Evolutionary conservation across 1,140 invertebrate genomes (phyloP).

Genomic region (Eriocheir sinensis): DNA sequence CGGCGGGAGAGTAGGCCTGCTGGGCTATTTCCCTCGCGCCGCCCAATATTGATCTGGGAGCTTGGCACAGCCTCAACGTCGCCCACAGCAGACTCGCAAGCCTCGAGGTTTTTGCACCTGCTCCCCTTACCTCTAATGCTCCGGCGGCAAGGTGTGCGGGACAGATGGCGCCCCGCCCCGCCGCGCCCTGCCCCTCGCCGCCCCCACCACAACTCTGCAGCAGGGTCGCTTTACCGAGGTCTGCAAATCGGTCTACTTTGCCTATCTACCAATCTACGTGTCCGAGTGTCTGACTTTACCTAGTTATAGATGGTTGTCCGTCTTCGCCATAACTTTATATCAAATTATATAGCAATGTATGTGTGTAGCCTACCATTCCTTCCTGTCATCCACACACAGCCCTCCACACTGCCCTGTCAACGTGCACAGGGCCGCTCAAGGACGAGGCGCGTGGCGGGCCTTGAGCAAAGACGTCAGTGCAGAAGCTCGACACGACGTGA

Average conservation of each 20-base stretch:
- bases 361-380: too few relatives aligned
- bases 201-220: constrained; percentile 18
- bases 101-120: constrained; percentile 68
- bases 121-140: constrained; percentile 46
- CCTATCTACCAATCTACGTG: background rate
- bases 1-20: constrained; percentile 60
- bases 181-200: background rate
- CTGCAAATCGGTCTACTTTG: too few relatives aligned
- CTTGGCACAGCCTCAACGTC: constrained; percentile 63
- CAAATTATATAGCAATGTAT: too few relatives aligned
- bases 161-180: constrained; percentile 2
- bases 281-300: background rate
- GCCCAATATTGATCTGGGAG: constrained; percentile 73
- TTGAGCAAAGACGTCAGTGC: too few relatives aligned
- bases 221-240: background rate
- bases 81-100: constrained; percentile 40
- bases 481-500: background rate
- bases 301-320: too few relatives aligned
- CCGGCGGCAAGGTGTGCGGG: constrained; percentile 48
- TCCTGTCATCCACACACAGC: background rate
- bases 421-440: background rate
- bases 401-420: background rate
- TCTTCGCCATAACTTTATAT: too few relatives aligned
- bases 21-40: constrained; percentile 67
- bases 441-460: too few relatives aligned